Evolutionary conservation across 2,113 vertebrate genomes (phyloP).

Genomic region (Pongo pygmaeus): DNA sequence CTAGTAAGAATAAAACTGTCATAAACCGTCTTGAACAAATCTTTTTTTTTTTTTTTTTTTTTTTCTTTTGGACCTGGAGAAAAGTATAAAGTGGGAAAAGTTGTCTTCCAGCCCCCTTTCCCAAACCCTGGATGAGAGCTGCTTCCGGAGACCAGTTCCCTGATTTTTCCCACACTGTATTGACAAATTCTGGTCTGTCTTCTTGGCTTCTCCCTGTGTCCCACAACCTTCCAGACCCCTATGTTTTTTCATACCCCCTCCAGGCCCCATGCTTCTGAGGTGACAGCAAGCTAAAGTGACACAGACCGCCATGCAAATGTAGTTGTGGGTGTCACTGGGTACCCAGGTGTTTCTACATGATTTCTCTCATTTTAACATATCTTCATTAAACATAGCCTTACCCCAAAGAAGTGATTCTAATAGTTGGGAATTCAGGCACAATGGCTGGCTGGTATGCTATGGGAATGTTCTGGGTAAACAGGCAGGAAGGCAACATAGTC

Average conservation of each 20-base stretch:
- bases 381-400: background rate
- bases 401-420: background rate
- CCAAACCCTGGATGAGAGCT: background rate
- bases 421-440: background rate
- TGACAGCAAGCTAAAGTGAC: conserved; percentile 2
- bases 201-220: background rate
- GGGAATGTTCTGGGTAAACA: background rate
- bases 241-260: background rate
- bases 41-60: too few relatives aligned
- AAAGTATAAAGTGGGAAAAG: background rate
- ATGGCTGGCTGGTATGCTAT: background rate
- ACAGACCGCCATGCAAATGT: background rate
- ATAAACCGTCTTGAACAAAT: background rate
- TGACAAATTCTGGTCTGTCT: background rate
- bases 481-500: background rate
- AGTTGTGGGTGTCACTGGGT: background rate
- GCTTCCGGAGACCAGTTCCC: background rate
- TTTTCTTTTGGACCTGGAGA: background rate
- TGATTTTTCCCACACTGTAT: background rate
- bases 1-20: background rate
- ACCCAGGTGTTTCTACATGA: background rate
- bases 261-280: background rate
- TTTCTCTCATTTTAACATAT: background rate
- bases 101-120: conserved; percentile 19
- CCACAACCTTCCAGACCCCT: background rate